Evolutionary conservation across 2,888 invertebrate genomes (phyloP).

Genomic region (Odontomyia ornata): DNA sequence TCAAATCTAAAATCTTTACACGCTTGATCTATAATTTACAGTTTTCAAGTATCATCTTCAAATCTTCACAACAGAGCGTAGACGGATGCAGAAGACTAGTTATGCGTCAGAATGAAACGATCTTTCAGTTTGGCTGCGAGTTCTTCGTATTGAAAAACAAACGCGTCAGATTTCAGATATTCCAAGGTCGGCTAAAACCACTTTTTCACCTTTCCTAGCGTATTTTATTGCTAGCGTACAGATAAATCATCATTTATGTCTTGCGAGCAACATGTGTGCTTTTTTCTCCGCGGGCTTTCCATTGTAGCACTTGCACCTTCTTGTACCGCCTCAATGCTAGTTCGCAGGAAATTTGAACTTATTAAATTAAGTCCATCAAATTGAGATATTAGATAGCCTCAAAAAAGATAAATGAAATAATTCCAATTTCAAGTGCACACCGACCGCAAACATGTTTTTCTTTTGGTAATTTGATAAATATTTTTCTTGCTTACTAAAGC

Average conservation of each 20-base stretch:
- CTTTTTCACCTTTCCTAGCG: constrained; percentile 33
- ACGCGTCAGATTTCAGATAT: constrained; percentile 30
- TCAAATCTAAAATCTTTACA: not conserved
- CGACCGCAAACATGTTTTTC: not conserved
- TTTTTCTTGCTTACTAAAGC: too few relatives aligned
- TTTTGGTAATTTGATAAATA: not conserved
- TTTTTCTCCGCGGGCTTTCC: not conserved
- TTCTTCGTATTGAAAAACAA: constrained; percentile 7
- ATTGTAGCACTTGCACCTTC: not conserved
- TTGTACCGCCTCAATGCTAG: not conserved
- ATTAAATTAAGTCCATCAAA: not conserved
- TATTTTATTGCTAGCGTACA: not conserved
- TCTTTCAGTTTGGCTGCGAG: not conserved
- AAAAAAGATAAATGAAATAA: not conserved
- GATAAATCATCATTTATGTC: constrained; percentile 6
- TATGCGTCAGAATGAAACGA: constrained; percentile 8
- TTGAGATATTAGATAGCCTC: not conserved
- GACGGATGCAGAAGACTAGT: not conserved
- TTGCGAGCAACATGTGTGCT: not conserved
- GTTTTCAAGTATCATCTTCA: not conserved
- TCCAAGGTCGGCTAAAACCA: constrained; percentile 35
- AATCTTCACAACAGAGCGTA: not conserved
- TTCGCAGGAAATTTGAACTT: not conserved
- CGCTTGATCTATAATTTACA: not conserved
- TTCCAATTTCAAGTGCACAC: not conserved